Conservation (phyloP, 2,797 vertebrate genomes). For the Myripristis jacobus region DNA sequence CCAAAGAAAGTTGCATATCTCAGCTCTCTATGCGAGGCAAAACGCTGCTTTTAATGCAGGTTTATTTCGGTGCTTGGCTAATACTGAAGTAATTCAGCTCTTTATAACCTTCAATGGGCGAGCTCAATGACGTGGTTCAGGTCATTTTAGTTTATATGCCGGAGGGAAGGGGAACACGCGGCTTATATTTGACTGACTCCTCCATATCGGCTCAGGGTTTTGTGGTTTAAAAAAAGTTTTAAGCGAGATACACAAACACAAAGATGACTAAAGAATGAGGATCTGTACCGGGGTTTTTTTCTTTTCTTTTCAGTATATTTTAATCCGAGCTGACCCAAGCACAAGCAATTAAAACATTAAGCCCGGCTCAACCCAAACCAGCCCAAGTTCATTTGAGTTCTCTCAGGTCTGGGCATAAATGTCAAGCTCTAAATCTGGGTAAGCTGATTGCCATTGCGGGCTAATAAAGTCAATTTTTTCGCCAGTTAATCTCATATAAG, state of each 20-base stretch:
- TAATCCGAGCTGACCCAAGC: constrained; percentile 2
- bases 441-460: too few species aligned
- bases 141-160: constrained; percentile 7
- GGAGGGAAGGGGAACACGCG: background rate
- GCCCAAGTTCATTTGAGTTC: constrained; percentile 32
- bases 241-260: constrained; percentile 17
- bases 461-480: too few species aligned
- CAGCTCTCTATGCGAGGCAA: constrained; percentile 32
- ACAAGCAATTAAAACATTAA: constrained; percentile 21
- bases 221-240: background rate
- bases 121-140: constrained; percentile 26
- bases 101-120: constrained; percentile 37
- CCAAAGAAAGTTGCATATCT: constrained; percentile 59
- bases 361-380: constrained; percentile 8
- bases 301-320: background rate
- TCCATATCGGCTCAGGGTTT: background rate
- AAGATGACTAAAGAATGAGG: background rate
- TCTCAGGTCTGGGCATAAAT: too few species aligned
- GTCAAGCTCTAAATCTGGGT: too few species aligned
- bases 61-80: constrained; percentile 31
- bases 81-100: constrained; percentile 30
- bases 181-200: constrained; percentile 1
- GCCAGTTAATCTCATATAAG: too few species aligned
- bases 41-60: constrained; percentile 47
- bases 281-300: background rate